Percentiles rank a stretch among this genome's conserved stretches.
Evolutionary conservation across 2,113 vertebrate species (phyloP).

Genomic region (Ctenodactylus gundi): DNA sequence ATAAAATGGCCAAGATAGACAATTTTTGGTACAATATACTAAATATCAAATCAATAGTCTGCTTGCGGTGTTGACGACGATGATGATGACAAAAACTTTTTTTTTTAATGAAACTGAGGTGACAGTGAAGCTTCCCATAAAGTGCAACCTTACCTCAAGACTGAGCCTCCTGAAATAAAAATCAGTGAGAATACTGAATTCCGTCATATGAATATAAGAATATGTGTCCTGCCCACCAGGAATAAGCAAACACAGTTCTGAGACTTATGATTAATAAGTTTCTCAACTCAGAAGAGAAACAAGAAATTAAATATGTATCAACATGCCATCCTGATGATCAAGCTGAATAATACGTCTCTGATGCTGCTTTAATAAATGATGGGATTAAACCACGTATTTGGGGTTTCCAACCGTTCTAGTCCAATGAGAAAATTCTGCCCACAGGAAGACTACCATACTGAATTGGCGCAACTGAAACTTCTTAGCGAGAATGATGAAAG

Average conservation of each 20-base stretch:
- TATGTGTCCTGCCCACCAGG: conserved; percentile 72
- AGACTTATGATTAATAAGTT: conserved; percentile 79
- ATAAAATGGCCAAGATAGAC: conserved; percentile 10
- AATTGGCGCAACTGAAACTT: conserved; percentile 53
- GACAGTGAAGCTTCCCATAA: neutral
- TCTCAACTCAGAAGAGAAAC: conserved; percentile 81
- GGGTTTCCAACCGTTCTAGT: conserved; percentile 73
- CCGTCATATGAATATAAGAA: neutral
- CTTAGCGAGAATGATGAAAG: neutral
- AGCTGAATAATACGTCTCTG: conserved; percentile 85
- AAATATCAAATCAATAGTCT: neutral
- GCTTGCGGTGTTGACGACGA: neutral
- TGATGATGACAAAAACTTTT: neutral
- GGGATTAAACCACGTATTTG: conserved; percentile 77
- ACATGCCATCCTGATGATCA: conserved; percentile 82
- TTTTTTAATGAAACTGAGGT: conserved; percentile 9
- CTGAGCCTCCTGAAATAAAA: conserved; percentile 63
- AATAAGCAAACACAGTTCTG: conserved; percentile 78
- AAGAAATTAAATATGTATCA: conserved; percentile 83
- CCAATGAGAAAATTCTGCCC: conserved; percentile 70
- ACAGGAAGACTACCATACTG: conserved; percentile 58
- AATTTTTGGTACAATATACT: neutral
- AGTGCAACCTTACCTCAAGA: neutral
- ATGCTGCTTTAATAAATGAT: conserved; percentile 78
- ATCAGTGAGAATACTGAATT: conserved; percentile 67